phyloP scores from a whole-genome alignment of 2,113 vertebrate genomes.

The Herpailurus yagouaroundi region DNA sequence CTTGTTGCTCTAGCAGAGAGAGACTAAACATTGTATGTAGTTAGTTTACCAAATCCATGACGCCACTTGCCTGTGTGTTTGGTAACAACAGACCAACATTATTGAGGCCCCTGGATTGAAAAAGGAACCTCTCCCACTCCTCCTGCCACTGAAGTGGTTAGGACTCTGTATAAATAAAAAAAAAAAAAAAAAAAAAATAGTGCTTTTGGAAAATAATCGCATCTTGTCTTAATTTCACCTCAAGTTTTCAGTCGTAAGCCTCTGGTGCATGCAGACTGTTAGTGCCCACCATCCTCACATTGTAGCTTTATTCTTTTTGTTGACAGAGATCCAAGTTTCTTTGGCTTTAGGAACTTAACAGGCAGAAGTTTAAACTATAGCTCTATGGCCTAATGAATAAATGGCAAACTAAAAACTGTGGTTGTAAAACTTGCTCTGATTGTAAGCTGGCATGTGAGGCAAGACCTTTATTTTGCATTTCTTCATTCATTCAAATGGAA shows the following conservation, averaged over 20 bases:
- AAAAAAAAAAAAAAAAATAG: constrained; percentile 79
- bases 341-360: constrained; percentile 18
- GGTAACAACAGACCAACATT: constrained; percentile 78
- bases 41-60: constrained; percentile 71
- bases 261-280: background rate
- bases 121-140: constrained; percentile 69
- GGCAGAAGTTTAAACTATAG: background rate
- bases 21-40: constrained; percentile 87
- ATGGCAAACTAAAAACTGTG: background rate
- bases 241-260: background rate
- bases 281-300: background rate
- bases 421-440: background rate
- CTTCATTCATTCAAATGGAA: background rate
- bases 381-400: background rate
- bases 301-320: background rate
- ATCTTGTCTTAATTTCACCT: constrained; percentile 57
- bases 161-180: constrained; percentile 90
- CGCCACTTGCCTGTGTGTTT: constrained; percentile 77
- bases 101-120: constrained; percentile 81
- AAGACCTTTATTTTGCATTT: constrained; percentile 31
- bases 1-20: constrained; percentile 96
- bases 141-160: constrained; percentile 80
- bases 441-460: background rate
- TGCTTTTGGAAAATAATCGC: constrained; percentile 86
- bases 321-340: background rate